phyloP scores from a whole-genome alignment of 2,888 invertebrate genomes.

The Criorhina ranunculi region DNA sequence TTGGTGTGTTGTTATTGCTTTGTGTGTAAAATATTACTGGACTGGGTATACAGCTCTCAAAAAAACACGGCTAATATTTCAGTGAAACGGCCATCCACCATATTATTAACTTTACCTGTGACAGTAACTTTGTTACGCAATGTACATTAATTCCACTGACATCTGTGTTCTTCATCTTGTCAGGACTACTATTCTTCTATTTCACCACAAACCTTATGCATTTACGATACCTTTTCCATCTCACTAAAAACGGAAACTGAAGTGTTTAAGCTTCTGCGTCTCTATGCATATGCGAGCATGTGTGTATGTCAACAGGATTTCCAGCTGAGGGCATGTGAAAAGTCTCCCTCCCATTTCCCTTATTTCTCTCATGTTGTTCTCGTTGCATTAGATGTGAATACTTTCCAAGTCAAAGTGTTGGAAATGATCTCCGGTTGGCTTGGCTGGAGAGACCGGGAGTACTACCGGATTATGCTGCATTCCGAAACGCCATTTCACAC shows the following conservation, averaged over 20 bases:
- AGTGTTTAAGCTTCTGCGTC: slow-evolving; percentile 57
- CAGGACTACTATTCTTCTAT: slow-evolving; percentile 8
- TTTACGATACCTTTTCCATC: slow-evolving; percentile 27
- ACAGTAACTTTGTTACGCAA: no score
- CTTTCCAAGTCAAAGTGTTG: slow-evolving; percentile 52
- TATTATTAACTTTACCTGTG: no score
- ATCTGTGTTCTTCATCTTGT: background rate
- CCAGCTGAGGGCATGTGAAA: slow-evolving; percentile 36
- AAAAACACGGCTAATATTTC: no score
- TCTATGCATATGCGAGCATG: background rate
- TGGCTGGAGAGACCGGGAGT: slow-evolving; percentile 31
- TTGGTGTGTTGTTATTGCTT: no score
- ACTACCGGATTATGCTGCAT: slow-evolving; percentile 50
- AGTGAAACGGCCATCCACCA: no score
- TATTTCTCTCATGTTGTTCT: slow-evolving; percentile 3
- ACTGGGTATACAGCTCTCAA: no score
- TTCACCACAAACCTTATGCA: background rate
- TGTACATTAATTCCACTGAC: no score
- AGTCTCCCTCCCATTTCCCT: slow-evolving; percentile 30
- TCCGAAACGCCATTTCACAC: slow-evolving; percentile 28
- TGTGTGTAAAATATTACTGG: no score
- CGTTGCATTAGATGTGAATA: background rate
- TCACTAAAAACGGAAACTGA: slow-evolving; percentile 57
- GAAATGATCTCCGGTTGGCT: slow-evolving; percentile 67
- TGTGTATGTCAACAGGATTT: slow-evolving; percentile 56